These are phyloP conservation scores for Varanus salvator DNA, from an alignment of 2,113 vertebrate species.

Conservation along the genomic window DNA sequence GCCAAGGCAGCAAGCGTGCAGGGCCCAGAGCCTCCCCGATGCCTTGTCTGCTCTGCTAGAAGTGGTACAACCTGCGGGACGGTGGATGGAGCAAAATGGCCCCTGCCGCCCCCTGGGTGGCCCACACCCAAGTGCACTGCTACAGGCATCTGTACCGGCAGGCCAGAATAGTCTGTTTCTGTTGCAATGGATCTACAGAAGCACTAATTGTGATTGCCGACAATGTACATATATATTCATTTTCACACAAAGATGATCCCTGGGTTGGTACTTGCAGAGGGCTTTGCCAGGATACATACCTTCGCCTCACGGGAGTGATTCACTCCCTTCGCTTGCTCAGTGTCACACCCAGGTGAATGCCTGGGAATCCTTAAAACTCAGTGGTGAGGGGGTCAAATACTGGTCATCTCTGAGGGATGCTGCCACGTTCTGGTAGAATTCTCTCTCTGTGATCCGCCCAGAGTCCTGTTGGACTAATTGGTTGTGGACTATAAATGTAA, in stretches of 20 bases:
- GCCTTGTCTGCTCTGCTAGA: too few relatives aligned
- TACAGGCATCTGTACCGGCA: neutral
- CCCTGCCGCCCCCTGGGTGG: too few relatives aligned
- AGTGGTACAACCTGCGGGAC: too few relatives aligned
- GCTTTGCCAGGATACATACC: neutral
- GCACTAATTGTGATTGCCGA: neutral
- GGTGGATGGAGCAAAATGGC: too few relatives aligned
- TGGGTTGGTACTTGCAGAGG: neutral
- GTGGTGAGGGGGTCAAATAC: neutral
- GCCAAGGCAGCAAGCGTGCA: too few relatives aligned
- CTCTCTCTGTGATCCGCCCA: too few relatives aligned
- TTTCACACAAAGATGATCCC: neutral
- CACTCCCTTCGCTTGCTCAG: neutral
- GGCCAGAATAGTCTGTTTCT: neutral
- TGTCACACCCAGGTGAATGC: neutral
- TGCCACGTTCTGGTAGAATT: too few relatives aligned
- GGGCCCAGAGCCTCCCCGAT: too few relatives aligned
- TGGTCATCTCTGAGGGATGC: neutral
- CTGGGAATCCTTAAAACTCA: neutral
- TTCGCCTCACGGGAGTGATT: neutral
- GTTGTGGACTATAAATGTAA: too few relatives aligned
- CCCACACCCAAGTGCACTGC: too few relatives aligned
- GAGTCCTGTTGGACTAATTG: too few relatives aligned
- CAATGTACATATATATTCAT: neutral
- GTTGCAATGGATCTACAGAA: neutral